These are phyloP conservation scores for Apodemus agrarius DNA, from an alignment of 2,797 vertebrate species.

Conservation along the genomic window DNA sequence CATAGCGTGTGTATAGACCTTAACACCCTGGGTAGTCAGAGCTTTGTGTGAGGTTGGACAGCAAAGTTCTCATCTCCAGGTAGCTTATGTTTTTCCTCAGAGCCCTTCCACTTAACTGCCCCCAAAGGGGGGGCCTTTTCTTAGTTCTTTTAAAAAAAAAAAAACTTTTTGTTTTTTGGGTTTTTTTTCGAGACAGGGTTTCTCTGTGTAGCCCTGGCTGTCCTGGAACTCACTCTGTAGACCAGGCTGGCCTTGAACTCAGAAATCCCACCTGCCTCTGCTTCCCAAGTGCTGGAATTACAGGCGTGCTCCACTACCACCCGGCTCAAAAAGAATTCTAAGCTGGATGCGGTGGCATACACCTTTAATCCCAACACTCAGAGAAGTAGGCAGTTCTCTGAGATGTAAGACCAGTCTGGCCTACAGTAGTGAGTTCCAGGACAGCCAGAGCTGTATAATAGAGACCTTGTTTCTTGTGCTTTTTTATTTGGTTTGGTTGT, in stretches of 20 bases:
- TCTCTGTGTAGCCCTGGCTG: no score
- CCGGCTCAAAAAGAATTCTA: conserved; percentile 29
- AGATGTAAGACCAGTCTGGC: background rate
- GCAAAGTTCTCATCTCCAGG: conserved; percentile 31
- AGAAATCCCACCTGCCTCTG: no score
- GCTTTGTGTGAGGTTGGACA: background rate
- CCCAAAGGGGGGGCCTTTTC: conserved; percentile 41
- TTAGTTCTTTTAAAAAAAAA: conserved; percentile 16
- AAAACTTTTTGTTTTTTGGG: no score
- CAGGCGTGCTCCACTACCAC: no score
- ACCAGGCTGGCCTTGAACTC: no score
- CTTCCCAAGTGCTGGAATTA: no score
- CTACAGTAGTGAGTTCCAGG: background rate
- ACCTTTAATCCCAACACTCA: background rate
- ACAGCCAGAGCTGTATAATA: background rate
- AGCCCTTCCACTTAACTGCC: conserved; percentile 3
- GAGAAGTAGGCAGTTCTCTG: background rate
- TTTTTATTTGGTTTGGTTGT: background rate
- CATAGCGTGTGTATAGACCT: background rate
- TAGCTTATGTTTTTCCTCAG: background rate
- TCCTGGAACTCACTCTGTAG: no score
- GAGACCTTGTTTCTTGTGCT: background rate
- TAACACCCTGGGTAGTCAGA: conserved; percentile 33
- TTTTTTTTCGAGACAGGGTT: no score
- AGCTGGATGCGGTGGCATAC: background rate